Base-by-base conservation (phyloP, 2,888 invertebrate species). In the Zhuqinia jingwanae region DNA sequence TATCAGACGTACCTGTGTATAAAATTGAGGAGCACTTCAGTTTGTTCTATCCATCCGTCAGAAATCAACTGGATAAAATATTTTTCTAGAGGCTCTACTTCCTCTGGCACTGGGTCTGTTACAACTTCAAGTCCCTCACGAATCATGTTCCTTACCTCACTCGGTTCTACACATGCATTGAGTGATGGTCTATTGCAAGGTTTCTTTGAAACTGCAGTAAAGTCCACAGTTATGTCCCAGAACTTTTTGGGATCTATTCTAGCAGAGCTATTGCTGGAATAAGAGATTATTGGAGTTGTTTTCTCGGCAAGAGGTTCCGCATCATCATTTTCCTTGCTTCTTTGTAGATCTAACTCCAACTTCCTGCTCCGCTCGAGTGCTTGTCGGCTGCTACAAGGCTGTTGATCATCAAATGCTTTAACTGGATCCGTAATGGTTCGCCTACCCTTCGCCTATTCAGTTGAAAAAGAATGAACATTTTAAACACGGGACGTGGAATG, bases 331-430 rank as follows among this genome's bases (percentile, higher is more conserved):
- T 13, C 10, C 22, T n/a, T 47, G 15, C 2, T 30, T 27, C 22
- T 76, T 27, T 68, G 17, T 17, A 36, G 36, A 8, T 36, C 8
- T 36, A 50, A 50, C 42, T 80, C 85, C 10, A 80, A 22, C 45
- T 73, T 58, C 45, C 75, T 83, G 53, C 75, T 77, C 6, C 89
- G 65, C 27, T 89, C 87, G 2, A 89, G 13, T 20, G 88, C 87
- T 84, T 89, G 89, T 25, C 53, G 79, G 56, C 88, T 88, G 8
- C 83, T 79, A 65, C 89, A 89, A 0, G 89, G 89, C 27, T 89
- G 86, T 45, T 85, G 85, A 6, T 85, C 84, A 75, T 88, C 88
- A 22, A 60, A 63, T 47, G 6, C 45, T 13, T 36, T 8, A 5
- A 6, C 10, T 27, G 3, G 45, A 17, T 76, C 45, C 8, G 13